A percentile compares a stretch with the other conserved stretches of the same genome.
Evolutionary conservation across 2,888 invertebrate genomes (phyloP).

Genomic region (Eremobia ochroleuca): DNA sequence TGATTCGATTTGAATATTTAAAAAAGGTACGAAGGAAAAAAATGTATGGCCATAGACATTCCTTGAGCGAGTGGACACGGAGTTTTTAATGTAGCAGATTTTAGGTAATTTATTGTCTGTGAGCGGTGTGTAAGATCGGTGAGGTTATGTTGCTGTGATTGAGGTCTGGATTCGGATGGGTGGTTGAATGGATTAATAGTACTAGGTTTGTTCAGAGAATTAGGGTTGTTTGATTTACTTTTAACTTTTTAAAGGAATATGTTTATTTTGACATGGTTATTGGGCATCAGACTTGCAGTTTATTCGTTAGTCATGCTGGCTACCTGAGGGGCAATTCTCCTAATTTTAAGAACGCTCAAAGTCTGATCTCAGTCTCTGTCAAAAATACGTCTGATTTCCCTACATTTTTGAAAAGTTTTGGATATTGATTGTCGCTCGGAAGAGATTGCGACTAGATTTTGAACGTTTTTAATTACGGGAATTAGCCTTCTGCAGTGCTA

Average conservation of each 20-base stretch:
- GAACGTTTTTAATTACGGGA: too few relatives aligned
- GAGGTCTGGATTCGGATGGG: slow-evolving; percentile 63
- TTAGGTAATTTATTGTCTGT: slow-evolving; percentile 66
- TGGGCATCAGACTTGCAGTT: slow-evolving; percentile 25
- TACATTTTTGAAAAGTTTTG: too few relatives aligned
- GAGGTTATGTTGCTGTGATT: slow-evolving; percentile 61
- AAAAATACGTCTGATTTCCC: too few relatives aligned
- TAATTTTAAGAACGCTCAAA: too few relatives aligned
- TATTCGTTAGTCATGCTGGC: slow-evolving; percentile 29
- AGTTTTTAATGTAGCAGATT: slow-evolving; percentile 72
- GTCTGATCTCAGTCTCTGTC: too few relatives aligned
- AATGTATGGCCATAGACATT: slow-evolving; percentile 85
- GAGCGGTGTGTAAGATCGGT: slow-evolving; percentile 64
- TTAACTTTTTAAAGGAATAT: slow-evolving; percentile 12
- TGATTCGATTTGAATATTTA: slow-evolving; percentile 91
- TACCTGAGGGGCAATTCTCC: too few relatives aligned
- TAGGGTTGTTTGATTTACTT: slow-evolving; percentile 38
- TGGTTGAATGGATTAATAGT: slow-evolving; percentile 52
- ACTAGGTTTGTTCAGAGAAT: slow-evolving; percentile 53
- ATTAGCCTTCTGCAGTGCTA: too few relatives aligned
- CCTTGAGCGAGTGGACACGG: slow-evolving; percentile 75
- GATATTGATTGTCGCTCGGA: too few relatives aligned
- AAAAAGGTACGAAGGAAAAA: slow-evolving; percentile 84
- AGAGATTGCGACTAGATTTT: too few relatives aligned
- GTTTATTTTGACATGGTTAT: slow-evolving; percentile 43